Percentiles rank a stretch among this genome's conserved stretches.
phyloP scores from a whole-genome alignment of 2,888 invertebrate species.

The Leptopilina myrica region DNA sequence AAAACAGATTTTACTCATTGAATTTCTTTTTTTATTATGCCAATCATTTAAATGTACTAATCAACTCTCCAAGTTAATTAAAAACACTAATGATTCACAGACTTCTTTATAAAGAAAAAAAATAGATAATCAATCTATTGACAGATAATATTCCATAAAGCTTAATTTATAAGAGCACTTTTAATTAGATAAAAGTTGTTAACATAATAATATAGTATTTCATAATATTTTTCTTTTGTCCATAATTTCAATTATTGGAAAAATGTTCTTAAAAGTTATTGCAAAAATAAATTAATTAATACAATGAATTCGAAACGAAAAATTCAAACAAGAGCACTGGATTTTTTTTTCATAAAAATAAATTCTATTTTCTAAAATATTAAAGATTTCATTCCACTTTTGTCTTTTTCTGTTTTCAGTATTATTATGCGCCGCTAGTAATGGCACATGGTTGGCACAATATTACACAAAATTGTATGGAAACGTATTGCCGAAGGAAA shows the following conservation, averaged over 20 bases:
- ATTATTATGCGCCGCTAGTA: constrained; percentile 85
- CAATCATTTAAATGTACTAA: constrained; percentile 10
- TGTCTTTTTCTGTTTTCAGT: constrained; percentile 79
- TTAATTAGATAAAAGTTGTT: neutral
- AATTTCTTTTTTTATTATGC: constrained; percentile 28
- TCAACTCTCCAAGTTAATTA: constrained; percentile 7
- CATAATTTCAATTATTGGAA: no score
- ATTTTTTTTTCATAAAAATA: constrained; percentile 55
- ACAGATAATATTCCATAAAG: neutral
- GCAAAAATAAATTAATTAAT: no score
- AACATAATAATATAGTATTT: no score
- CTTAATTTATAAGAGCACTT: neutral
- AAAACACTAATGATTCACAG: constrained; percentile 8
- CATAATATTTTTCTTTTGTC: no score
- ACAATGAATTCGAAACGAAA: no score
- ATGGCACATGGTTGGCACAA: constrained; percentile 90
- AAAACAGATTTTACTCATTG: constrained; percentile 12
- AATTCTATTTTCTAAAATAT: neutral
- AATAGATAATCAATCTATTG: neutral
- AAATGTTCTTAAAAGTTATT: no score
- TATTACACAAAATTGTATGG: constrained; percentile 88
- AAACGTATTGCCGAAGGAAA: constrained; percentile 89
- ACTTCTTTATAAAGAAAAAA: neutral
- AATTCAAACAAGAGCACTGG: neutral
- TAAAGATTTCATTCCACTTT: constrained; percentile 1